Conservation (phyloP, 2,888 invertebrate genomes). For the Gymnocheta viridis region DNA sequence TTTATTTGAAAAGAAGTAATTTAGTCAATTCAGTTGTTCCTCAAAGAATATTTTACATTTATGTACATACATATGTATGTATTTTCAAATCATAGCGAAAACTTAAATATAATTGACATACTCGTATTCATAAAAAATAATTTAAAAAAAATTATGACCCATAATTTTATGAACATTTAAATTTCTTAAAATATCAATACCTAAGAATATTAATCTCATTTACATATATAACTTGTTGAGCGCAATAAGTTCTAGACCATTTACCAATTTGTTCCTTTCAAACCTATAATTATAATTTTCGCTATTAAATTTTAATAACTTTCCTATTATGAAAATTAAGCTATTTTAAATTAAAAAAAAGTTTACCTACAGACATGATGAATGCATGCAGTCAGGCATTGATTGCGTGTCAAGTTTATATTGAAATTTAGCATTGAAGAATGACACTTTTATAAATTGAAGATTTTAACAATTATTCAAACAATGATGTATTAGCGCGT, state of each 20-base stretch:
- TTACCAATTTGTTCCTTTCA: neutral
- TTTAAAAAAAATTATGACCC: too few relatives aligned
- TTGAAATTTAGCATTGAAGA: conserved; percentile 52
- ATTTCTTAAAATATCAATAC: neutral
- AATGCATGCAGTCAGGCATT: conserved; percentile 22
- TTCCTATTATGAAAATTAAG: conserved; percentile 51
- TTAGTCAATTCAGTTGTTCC: too few relatives aligned
- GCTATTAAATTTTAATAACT: conserved; percentile 37
- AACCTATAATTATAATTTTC: conserved; percentile 36
- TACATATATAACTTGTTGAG: neutral
- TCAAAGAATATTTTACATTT: too few relatives aligned
- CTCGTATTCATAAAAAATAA: neutral
- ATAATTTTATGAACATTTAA: neutral
- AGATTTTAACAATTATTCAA: conserved; percentile 28
- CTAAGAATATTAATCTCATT: neutral
- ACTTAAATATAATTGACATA: too few relatives aligned
- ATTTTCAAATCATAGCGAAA: too few relatives aligned
- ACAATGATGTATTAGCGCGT: conserved; percentile 36
- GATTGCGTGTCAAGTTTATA: conserved; percentile 44
- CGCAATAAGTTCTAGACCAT: neutral
- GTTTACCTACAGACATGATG: neutral
- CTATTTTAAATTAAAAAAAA: neutral
- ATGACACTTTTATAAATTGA: conserved; percentile 53
- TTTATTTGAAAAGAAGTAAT: too few relatives aligned
- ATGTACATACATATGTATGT: neutral